phyloP scores from a whole-genome alignment of 1,140 invertebrate genomes.

The Leptinotarsa lineolata region DNA sequence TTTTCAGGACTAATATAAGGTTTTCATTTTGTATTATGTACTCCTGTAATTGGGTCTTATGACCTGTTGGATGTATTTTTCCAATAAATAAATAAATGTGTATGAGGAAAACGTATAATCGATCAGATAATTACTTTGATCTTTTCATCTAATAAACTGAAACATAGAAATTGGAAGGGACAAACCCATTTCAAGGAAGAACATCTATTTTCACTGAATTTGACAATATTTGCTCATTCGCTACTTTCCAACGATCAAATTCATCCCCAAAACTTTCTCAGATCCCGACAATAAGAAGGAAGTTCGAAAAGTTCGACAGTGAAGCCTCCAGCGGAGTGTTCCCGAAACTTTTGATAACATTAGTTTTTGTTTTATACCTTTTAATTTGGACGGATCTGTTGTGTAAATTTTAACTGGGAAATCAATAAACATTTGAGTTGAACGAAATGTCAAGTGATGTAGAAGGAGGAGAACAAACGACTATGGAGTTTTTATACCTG shows the following conservation, averaged over 20 bases:
- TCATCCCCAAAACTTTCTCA: constrained; percentile 11
- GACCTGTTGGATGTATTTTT: too few species aligned
- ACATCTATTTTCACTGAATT: constrained; percentile 10
- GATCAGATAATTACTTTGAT: too few species aligned
- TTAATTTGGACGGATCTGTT: background rate
- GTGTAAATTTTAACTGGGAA: constrained; percentile 10
- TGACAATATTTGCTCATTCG: constrained; percentile 17
- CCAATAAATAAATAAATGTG: too few species aligned
- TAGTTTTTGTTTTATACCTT: constrained; percentile 15
- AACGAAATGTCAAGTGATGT: background rate
- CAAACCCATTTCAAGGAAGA: background rate
- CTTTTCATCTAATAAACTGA: too few species aligned
- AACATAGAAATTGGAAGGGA: background rate
- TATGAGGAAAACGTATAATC: too few species aligned
- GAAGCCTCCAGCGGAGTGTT: constrained; percentile 4
- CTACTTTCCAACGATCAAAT: constrained; percentile 6
- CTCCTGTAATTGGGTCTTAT: too few species aligned
- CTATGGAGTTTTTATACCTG: background rate
- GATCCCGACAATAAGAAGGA: constrained; percentile 12
- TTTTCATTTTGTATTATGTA: too few species aligned
- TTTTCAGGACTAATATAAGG: too few species aligned
- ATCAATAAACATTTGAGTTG: constrained; percentile 11
- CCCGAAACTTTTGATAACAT: constrained; percentile 18
- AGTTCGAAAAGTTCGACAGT: background rate
- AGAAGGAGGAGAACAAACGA: background rate